Percentiles rank a stretch among this genome's conserved stretches.
Conservation (phyloP, 2,113 vertebrate species). For the Rousettus leschenaultii region DNA sequence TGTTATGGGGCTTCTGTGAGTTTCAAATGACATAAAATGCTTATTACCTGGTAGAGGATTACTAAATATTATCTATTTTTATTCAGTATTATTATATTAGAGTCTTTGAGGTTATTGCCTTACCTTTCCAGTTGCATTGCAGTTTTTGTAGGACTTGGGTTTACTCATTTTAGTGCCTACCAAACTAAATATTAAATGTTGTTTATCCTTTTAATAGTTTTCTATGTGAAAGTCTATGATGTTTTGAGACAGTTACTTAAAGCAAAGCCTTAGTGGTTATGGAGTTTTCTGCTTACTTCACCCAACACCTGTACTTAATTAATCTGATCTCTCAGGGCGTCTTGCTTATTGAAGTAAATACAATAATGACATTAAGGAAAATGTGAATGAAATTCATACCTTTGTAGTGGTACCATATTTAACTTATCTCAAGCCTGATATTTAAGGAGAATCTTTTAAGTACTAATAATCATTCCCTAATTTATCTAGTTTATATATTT, state of each 20-base stretch:
- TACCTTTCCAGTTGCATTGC: not conserved
- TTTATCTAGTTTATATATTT: conserved; percentile 4
- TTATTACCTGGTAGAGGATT: not conserved
- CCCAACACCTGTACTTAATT: not conserved
- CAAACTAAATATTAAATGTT: not conserved
- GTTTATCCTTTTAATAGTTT: not conserved
- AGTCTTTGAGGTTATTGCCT: not conserved
- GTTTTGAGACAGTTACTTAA: not conserved
- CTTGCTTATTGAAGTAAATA: not conserved
- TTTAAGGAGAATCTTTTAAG: conserved; percentile 29
- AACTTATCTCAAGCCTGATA: not conserved
- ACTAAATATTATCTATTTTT: not conserved
- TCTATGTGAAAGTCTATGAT: not conserved
- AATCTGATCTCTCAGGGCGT: not conserved
- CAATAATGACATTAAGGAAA: not conserved
- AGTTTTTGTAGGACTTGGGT: not conserved
- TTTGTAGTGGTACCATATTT: not conserved
- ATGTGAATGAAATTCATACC: not conserved
- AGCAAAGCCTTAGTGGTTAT: not conserved
- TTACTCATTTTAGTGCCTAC: not conserved
- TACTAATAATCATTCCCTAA: not conserved
- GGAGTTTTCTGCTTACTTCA: not conserved
- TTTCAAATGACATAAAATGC: not conserved
- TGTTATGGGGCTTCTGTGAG: not conserved
- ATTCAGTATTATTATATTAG: not conserved